Base-by-base conservation (phyloP, 2,113 vertebrate species). In the Pavo muticus region DNA sequence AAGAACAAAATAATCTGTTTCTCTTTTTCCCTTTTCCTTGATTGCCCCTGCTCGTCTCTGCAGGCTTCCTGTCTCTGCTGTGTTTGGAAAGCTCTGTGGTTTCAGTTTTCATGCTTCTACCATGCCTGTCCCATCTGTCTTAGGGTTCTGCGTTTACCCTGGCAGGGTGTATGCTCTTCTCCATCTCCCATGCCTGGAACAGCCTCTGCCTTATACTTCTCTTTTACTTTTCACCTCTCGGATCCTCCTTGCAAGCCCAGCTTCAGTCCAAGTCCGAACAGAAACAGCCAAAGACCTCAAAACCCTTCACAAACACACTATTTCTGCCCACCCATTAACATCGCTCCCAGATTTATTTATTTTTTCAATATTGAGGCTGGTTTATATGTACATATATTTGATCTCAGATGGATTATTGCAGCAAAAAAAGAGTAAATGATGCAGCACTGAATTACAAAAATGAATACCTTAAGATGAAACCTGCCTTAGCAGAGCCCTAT, bases 341-440 rank as follows among this genome's bases (percentile, higher is more conserved):
- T 63, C 57, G 63, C 25, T 64, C 61, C 17, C 56, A 59, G 56
- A n/a, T 19, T 47, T 2, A 14, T 10, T 63, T 59, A 27, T 78
- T 63, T n/a, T 10, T 16, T 2, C 64, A 45, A 60, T 29, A n/a
- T 47, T 3, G 37, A 74, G 45, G 27, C 44, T 94, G 72, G 79
- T 91, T 96, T 89, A 57, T 91, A 75, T 72, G 71, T 88, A 50
- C 60, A 74, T 86, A 56, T 56, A 71, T 88, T 93, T 90, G 76
- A 91, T 87, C 79, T 88, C 57, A 29, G 65, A 42, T 69, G 69
- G 79, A 71, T 90, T 84, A 68, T 84, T 84, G 86, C 65, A 72
- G 88, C 52, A 50, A 54, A 45, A 39, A 89, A 84, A 42, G 83
- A 88, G 92, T 90, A 96, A 94, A 91, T 90, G 91, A 91, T 63